Evolutionary conservation across 2,888 invertebrate genomes (phyloP), one percentile per base, ranked within the genome.

Genomic region (Morinoia aosen): DNA sequence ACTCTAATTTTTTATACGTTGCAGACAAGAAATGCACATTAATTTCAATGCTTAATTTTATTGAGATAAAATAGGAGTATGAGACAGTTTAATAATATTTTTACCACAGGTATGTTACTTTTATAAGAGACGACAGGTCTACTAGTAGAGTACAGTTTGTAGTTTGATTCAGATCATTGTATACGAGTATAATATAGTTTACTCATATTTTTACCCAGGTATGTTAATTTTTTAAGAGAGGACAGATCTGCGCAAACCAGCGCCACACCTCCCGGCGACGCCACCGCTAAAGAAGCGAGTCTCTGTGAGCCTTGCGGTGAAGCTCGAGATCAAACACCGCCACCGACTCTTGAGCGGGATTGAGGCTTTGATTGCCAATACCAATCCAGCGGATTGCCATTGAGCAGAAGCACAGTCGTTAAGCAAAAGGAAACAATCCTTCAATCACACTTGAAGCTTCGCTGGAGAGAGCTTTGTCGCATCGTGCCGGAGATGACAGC

Each of bases 341-440:
- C 2, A 12, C 90, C 40, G 40, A 90, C 90, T 90, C 90, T 90
- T 90, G 40, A 90, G 40, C 48, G 90, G 90, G 90, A 48, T 48
- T 90, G 90, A 39, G 90, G 90, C 90, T 90, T 90, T 90, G 90
- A 90, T 90, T 90, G 90, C 90, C 90, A 90, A 90, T 90, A 90
- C 90, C 90, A 90, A 90, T 90, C 90, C 90, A 40, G 56, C 12
- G 57, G 93, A 93, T 93, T 93, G 93, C 93, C 93, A 93, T 93
- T 93, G 93, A 93, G 93, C 93, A 57, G 93, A 56, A 57, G 57
- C 93, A 48, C 93, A 93, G 57, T 93, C 93, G 93, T 58, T 56
- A 57, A 57, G 57, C 93, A 57, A 93, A 93, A 57, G 93, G 93
- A 93, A 93, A 93, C 93, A 93, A 57, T 93, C 93, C 57, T 57